Evolutionary conservation across 2,113 vertebrate genomes (phyloP).

Genomic region (Raja brachyura): DNA sequence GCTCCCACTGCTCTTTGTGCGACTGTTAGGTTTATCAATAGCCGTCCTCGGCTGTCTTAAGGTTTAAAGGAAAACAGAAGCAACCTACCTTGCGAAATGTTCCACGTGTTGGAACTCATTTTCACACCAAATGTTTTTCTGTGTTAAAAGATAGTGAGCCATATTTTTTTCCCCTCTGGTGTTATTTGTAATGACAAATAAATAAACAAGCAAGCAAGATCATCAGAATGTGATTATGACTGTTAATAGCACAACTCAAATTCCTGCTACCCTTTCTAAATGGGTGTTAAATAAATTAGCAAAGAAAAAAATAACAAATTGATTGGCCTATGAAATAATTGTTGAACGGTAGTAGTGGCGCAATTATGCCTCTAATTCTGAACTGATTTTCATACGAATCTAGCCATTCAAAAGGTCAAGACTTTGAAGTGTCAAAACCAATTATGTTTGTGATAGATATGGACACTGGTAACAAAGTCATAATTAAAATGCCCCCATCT

Average conservation of each 20-base stretch:
- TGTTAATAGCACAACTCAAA: not conserved
- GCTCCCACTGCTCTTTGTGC: not conserved
- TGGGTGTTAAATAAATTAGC: not conserved
- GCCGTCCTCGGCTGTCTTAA: not conserved
- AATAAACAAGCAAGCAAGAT: not conserved
- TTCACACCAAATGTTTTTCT: not conserved
- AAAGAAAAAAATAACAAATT: not conserved
- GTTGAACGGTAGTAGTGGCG: not conserved
- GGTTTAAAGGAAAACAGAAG: not conserved
- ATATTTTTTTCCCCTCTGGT: not conserved
- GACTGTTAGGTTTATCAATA: not conserved
- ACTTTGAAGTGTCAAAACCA: not conserved
- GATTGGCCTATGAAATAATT: not conserved
- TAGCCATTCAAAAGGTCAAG: conserved; percentile 21
- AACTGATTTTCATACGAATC: not conserved
- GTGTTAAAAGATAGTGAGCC: not conserved
- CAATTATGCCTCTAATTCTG: not conserved
- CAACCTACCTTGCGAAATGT: not conserved
- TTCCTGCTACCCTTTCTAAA: not conserved
- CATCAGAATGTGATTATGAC: not conserved
- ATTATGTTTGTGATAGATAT: not conserved
- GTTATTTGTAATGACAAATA: not conserved
- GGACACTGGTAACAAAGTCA: not conserved
- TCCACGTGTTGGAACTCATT: not conserved
- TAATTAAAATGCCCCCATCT: not conserved